Conservation (phyloP, 2,113 vertebrate genomes). For the Mola mola region DNA sequence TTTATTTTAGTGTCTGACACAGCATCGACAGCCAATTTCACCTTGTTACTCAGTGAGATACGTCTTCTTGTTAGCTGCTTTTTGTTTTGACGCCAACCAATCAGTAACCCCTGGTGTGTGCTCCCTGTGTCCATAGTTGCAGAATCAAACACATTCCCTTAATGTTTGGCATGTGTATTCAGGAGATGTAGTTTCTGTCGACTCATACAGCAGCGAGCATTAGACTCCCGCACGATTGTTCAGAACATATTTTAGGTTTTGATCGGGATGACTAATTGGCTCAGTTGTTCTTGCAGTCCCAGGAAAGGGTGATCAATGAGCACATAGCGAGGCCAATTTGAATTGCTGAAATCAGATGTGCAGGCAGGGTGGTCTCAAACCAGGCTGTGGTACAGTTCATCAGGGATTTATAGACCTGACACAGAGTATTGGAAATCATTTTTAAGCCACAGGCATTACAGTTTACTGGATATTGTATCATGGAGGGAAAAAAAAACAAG, state of each 20-base stretch:
- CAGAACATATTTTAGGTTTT: neutral
- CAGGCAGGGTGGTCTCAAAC: constrained; percentile 17
- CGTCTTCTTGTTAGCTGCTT: too few species aligned
- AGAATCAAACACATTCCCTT: too few species aligned
- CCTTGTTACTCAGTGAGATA: too few species aligned
- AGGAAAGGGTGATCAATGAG: neutral
- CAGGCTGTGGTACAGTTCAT: constrained; percentile 1
- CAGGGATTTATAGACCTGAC: constrained; percentile 22
- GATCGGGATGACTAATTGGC: neutral
- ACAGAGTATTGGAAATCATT: constrained; percentile 21
- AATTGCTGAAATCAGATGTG: constrained; percentile 6
- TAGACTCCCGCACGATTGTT: too few species aligned
- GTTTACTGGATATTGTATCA: constrained; percentile 19
- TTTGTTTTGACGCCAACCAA: too few species aligned
- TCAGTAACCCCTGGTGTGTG: too few species aligned
- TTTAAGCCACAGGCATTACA: constrained; percentile 9
- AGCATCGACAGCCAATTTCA: too few species aligned
- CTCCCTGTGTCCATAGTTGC: too few species aligned
- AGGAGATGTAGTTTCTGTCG: too few species aligned
- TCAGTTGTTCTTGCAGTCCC: neutral
- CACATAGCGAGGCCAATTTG: constrained; percentile 4
- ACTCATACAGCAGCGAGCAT: too few species aligned
- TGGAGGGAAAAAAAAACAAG: constrained; percentile 6
- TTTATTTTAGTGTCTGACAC: too few species aligned
- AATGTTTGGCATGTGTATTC: too few species aligned